Evolutionary conservation across 2,888 invertebrate species (phyloP), one percentile per base, ranked within the genome.

Genomic region (Heliconius charithonia): DNA sequence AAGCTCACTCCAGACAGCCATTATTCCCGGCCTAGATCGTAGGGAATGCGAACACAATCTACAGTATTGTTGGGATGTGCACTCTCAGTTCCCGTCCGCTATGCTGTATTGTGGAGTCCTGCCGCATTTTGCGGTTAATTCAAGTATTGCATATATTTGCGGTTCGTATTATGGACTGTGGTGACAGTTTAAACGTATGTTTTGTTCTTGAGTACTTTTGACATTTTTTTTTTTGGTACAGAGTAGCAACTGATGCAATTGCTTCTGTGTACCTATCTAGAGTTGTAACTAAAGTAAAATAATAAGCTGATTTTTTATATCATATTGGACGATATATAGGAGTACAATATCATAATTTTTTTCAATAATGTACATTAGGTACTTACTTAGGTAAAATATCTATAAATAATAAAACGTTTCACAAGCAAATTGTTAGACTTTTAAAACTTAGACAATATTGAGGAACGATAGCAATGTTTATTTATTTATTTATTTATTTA

Each of bases 11-110:
- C 83, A 89, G 85, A 86, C 87, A 88, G 86, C 89, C 86, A 92
- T 93, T 93, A 93, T 93, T 90, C 88, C 84, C 89, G 93, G 86
- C 93, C 93, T 90, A 93, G 91, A 93, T 94, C 86, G 88, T 84
- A 73, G 82, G 90, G 92, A 93, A 93, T 93, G 92, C 88, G 92
- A 91, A 91, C 90, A 92, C 93, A 93, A 93, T 93, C 91, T 93
- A 90, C 90, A 85, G 87, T 83, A 92, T 93, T 92, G 93, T 92
- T 88, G 89, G 88, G 89, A 90, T 90, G 89, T 89, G 87, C 89
- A 86, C 85, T 85, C 85, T 86, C 84, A 84, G 85, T 82, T 81
- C 80, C 78, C 67, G 78, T 78, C 78, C 80, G 78, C 80, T 81
- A 82, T 78, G 37, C 37, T 37, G 81, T 75, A 82, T 83, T 82